Evolutionary conservation across 2,797 vertebrate species (phyloP).

Genomic region (Podargus strigoides): DNA sequence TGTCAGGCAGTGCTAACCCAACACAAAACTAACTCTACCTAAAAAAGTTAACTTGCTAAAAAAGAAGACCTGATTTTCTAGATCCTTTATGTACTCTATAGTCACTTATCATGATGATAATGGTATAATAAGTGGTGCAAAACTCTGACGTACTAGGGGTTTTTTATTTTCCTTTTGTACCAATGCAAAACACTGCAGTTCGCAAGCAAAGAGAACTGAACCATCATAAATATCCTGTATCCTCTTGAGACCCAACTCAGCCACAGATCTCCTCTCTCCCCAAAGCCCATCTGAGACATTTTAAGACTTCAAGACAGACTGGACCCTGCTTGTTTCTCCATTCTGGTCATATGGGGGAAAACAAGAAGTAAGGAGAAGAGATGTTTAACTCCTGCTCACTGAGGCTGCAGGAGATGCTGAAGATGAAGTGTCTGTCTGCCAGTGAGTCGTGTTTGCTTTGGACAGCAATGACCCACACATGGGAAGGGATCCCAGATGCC

Average conservation of each 20-base stretch:
- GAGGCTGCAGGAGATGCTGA: neutral
- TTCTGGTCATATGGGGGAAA: neutral
- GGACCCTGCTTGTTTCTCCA: neutral
- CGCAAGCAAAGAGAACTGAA: neutral
- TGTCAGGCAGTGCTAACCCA: neutral
- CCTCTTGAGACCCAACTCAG: neutral
- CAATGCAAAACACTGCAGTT: neutral
- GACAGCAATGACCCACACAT: fast-evolving
- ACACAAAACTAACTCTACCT: neutral
- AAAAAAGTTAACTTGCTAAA: neutral
- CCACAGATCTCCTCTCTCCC: neutral
- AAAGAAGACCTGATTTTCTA: neutral
- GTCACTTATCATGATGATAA: neutral
- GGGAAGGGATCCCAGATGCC: neutral
- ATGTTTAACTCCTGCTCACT: fast-evolving
- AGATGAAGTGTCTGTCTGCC: neutral
- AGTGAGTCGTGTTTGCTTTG: neutral
- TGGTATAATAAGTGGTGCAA: neutral
- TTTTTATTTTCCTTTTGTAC: neutral
- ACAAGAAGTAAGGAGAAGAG: neutral
- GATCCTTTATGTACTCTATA: neutral
- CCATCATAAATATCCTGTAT: neutral
- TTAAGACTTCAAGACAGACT: neutral
- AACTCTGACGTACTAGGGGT: neutral
- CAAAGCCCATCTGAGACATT: neutral